These are phyloP conservation scores for Montipora capricornis DNA, from an alignment of 64 coral and sea anemone species.

Conservation along the genomic window DNA sequence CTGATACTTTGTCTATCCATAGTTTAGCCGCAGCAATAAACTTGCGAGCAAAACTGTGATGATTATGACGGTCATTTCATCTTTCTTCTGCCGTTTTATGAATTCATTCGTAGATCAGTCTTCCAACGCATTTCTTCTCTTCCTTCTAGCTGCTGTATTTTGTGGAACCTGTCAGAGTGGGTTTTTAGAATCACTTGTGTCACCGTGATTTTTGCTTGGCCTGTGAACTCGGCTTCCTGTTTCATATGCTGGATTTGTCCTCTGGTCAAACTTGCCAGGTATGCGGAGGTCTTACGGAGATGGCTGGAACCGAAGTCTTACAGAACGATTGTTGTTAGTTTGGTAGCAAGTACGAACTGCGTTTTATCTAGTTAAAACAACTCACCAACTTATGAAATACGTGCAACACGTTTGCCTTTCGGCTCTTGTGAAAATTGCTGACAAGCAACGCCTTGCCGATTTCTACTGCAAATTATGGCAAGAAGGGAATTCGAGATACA, in stretches of 20 bases:
- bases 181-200: slow-evolving; percentile 95
- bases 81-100: neutral
- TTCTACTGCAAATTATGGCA: too few species aligned
- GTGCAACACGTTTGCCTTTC: too few species aligned
- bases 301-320: neutral
- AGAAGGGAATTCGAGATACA: too few species aligned
- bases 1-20: too few species aligned
- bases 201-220: slow-evolving; percentile 95
- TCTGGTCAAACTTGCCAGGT: slow-evolving; percentile 96
- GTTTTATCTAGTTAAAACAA: too few species aligned
- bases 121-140: neutral
- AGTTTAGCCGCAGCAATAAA: too few species aligned
- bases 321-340: too few species aligned
- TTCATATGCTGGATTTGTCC: slow-evolving; percentile 97
- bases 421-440: too few species aligned
- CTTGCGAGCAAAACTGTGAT: too few species aligned
- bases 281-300: neutral
- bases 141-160: slow-evolving; percentile 85
- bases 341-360: too few species aligned
- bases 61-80: neutral
- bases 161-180: slow-evolving; percentile 87
- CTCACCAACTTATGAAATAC: too few species aligned
- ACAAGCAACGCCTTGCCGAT: too few species aligned
- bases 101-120: neutral
- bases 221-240: slow-evolving; percentile 93